These are phyloP conservation scores for Tryphoninae sp. DNA, from an alignment of 2,888 invertebrate species.

Conservation along the genomic window DNA sequence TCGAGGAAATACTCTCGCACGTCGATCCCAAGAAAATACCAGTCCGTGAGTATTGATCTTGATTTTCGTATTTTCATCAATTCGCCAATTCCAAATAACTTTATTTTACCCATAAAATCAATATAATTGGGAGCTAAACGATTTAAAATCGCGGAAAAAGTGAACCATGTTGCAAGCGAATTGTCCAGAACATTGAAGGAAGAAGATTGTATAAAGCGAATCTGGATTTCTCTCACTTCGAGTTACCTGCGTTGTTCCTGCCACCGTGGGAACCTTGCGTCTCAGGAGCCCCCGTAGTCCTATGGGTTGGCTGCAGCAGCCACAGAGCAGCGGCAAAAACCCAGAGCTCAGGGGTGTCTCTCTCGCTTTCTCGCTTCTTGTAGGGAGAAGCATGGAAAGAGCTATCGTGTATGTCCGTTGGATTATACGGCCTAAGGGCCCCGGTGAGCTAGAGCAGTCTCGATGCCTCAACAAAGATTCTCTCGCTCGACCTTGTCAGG, in stretches of 20 bases:
- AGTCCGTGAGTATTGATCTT: conserved; percentile 91
- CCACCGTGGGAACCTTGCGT: conserved; percentile 76
- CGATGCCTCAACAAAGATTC: conserved; percentile 69
- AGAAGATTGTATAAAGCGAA: conserved; percentile 30
- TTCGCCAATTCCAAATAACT: too few species aligned
- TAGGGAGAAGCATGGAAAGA: conserved; percentile 48
- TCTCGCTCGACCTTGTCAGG: conserved; percentile 66
- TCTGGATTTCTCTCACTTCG: conserved; percentile 54
- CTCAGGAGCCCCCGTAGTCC: conserved; percentile 45
- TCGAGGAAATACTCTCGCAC: conserved; percentile 87
- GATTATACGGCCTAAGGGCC: conserved; percentile 52
- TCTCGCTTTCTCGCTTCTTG: conserved; percentile 22
- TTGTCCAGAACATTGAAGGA: conserved; percentile 36
- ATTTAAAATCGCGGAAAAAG: conserved; percentile 28
- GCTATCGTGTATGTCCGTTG: conserved; percentile 37
- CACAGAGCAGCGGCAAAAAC: conserved; percentile 42
- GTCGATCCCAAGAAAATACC: conserved; percentile 95
- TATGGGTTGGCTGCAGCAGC: conserved; percentile 47
- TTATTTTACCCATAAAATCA: too few species aligned
- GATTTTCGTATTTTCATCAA: background rate
- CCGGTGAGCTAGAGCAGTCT: conserved; percentile 63
- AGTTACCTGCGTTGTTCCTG: conserved; percentile 72
- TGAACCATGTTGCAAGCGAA: conserved; percentile 10
- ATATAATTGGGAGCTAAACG: background rate
- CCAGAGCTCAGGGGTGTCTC: conserved; percentile 48